Base-by-base conservation (phyloP, 2,797 vertebrate species). In the Scolopax bukidnonensis region DNA sequence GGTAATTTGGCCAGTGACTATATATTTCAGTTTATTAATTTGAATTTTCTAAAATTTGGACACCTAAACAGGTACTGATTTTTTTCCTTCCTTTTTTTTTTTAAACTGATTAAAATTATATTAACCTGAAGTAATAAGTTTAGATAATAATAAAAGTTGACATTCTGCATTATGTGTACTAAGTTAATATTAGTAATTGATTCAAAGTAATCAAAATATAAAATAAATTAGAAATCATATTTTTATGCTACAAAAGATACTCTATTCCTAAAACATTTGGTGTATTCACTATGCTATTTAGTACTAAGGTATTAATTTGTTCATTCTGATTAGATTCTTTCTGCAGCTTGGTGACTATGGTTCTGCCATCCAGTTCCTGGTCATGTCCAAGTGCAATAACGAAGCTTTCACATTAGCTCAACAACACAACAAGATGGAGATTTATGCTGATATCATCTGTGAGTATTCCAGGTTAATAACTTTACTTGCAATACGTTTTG, bases 391-490 rank as follows among this genome's bases (percentile, higher is more conserved):
- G 75, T 99, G 99, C 92, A 99, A 99, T 30, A 98, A 99, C 23
- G 99, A 99, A 97, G 99, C 99, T 65, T 99, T 99, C 97, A 99
- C 99, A 43, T 97, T 99, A 95, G 99, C 99, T 24, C 99, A 99
- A 96, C 99, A 99, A 25, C 99, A 99, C 77, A 98, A 98, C 85
- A 99, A 99, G 95, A 99, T 99, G 99, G 99, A 99, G 95, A 98
- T 99, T 89, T 99, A 99, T 13, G 99, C 99, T 36, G 99, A 99
- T 95, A 99, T 99, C 95, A 99, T 99, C 36, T 99, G 99, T 99
- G 96, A 98, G 93, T 96, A 97, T 81, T 84, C 48, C 79, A 94
- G 36, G 28, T 73, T 87, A 59, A 32, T 63, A 38, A 38, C 13
- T 96, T 87, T 94, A n/a, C 7, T 43, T 87, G 16, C 24, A 27